Evolutionary conservation across 2,888 invertebrate genomes (phyloP).

Genomic region (Cryptosula pallasiana): DNA sequence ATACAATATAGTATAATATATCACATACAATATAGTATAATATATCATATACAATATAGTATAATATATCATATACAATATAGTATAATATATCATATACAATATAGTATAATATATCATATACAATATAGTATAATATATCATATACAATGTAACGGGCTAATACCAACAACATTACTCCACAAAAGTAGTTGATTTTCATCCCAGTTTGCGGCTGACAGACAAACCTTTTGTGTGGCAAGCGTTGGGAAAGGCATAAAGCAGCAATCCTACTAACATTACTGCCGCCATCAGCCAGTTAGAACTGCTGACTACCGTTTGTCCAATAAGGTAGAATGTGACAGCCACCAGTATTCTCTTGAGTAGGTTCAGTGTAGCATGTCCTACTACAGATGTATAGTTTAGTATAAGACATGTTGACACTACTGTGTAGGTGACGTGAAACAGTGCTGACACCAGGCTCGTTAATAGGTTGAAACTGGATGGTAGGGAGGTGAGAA

Average conservation of each 20-base stretch:
- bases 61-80: no score
- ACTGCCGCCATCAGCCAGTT: constrained; percentile 23
- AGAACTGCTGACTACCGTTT: background rate
- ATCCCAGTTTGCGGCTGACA: no score
- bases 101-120: no score
- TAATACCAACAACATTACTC: no score
- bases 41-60: no score
- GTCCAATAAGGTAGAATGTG: constrained; percentile 9
- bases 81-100: no score
- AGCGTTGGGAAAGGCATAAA: background rate
- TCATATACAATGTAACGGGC: no score
- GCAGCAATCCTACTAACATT: constrained; percentile 8
- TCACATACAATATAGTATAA: no score
- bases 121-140: no score
- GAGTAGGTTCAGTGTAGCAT: constrained; percentile 23
- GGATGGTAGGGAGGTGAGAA: background rate
- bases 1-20: no score
- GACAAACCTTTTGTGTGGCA: background rate
- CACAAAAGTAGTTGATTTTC: no score
- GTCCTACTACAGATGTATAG: constrained; percentile 24
- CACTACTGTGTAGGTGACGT: constrained; percentile 24
- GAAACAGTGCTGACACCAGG: constrained; percentile 19
- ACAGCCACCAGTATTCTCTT: constrained; percentile 23
- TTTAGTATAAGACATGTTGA: constrained; percentile 26
- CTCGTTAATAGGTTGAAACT: background rate